Evolutionary conservation across 2,888 invertebrate genomes (phyloP), one percentile per base, ranked within the genome.

Genomic region (Latrodectus elegans): DNA sequence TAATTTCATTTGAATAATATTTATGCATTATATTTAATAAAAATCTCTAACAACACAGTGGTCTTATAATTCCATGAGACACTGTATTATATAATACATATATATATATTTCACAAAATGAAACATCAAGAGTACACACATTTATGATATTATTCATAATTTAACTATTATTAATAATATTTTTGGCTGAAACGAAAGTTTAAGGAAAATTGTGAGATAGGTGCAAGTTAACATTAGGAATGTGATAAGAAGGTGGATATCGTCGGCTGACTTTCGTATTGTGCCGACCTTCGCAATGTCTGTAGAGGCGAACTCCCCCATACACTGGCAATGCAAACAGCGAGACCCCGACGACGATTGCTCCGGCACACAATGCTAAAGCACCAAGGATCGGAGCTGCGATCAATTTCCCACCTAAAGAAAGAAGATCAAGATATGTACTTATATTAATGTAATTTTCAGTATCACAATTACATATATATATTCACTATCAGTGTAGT

Each of bases 281-380:
- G 12, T 87, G 82, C 1, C 87, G 81, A 49, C 77, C 73, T 75
- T 88, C 79, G 65, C 83, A 89, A 65, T 87, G 85, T 64, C 90
- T 89, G 67, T 90, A 90, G 6, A 90, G 82, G 68, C 89, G 84
- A 15, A 90, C 84, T 6, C 89, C 91, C 12, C 91, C 91, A 65
- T 91, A 92, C 4, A 91, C 90, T 1, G 92, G 92, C 12, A 92
- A 90, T 15, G 91, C 91, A 67, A 92, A 90, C 12, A 91, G 90
- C 68, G 92, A 91, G 15, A 91, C 89, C 8, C 92, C 91, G 11
- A 92, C 89, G 14, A 92, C 90, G 14, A 91, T 88, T 1, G 91
- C 92, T 8, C 91, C 92, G 3, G 91, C 92, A 55, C 91, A 92
- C 0, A 92, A 89, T 6, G 91, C 92, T n/a, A 92, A 88, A 10